Base-by-base conservation (phyloP, 2,888 invertebrate genomes). In the Volucella bombylans region DNA sequence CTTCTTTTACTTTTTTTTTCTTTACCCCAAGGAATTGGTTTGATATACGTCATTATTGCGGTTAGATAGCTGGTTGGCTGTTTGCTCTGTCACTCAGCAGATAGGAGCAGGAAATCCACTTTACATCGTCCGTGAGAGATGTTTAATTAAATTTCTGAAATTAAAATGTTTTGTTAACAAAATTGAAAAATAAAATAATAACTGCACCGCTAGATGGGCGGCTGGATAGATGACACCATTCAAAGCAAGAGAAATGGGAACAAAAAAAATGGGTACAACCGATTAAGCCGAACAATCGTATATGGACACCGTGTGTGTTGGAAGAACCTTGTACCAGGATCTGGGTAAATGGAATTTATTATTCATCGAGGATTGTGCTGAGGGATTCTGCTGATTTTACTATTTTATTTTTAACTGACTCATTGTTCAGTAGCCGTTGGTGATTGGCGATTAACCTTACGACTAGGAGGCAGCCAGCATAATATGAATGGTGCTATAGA, bases 141-240 rank as follows among this genome's bases (percentile, higher is more conserved):
- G 90, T 91, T 91, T 90, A 91, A 91, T 91, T 91, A 90, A 91
- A 91, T 90, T 89, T 91, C 89, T 90, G 90, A 91, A 91, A 91
- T 91, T 91, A 91, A 91, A 91, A 91, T 90, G 91, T 90, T 91
- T 91, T 91, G 91, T 91, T 89, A 89, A 88, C 89, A 88, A 90
- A 91, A 91, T 91, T 91, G 91, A 90, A 89, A 91, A 91, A 81
- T 86, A 87, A 87, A 88, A 88, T 88, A 87, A 87, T 86, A 86
- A 87, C 83, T 78, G 67, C 82, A 82, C 82, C 77, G 52, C 68
- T 77, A 86, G 82, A 52, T 78, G 71, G 12, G 14, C 9, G 61
- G 12, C 41, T 11, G 12, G 43, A 50, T 45, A 64, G 64, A 54
- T 38, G 57, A 31, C 12, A 11, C 8, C 52, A 54, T 39, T 49